Evolutionary conservation across 2,113 vertebrate genomes (phyloP).

Genomic region (Piprites chloris): DNA sequence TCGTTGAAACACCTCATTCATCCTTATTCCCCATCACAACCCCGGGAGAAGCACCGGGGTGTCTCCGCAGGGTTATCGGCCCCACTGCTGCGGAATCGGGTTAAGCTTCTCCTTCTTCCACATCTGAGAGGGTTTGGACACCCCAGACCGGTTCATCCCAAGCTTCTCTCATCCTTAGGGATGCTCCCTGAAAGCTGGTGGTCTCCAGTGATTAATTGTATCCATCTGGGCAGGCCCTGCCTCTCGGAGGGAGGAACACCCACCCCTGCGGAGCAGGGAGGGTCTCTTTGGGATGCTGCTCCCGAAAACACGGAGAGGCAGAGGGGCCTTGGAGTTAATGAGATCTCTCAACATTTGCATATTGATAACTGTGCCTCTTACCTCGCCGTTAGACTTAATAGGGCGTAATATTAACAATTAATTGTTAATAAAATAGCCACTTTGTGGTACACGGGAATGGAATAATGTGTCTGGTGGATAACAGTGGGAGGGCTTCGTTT

Average conservation of each 20-base stretch:
- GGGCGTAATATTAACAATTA: background rate
- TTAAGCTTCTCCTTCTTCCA: background rate
- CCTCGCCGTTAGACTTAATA: background rate
- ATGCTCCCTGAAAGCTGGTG: background rate
- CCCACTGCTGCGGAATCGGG: background rate
- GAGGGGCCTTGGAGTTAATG: background rate
- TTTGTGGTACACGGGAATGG: background rate
- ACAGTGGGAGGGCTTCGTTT: rapidly evolving
- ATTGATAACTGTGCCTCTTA: background rate
- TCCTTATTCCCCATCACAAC: background rate
- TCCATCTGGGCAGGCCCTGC: background rate
- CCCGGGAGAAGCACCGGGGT: rapidly evolving
- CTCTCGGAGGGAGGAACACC: background rate
- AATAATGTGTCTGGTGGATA: background rate
- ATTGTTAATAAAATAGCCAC: background rate
- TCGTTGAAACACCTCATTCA: rapidly evolving
- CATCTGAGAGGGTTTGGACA: background rate
- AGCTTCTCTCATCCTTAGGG: background rate
- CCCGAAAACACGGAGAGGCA: background rate
- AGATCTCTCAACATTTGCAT: conserved; percentile 31
- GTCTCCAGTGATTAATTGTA: background rate
- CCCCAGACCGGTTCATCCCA: rapidly evolving
- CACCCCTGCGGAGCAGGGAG: background rate
- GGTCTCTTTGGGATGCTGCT: background rate
- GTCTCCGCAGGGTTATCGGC: rapidly evolving